Conservation (phyloP, 2,113 vertebrate species). For the Psammodynastes pulverulentus region DNA sequence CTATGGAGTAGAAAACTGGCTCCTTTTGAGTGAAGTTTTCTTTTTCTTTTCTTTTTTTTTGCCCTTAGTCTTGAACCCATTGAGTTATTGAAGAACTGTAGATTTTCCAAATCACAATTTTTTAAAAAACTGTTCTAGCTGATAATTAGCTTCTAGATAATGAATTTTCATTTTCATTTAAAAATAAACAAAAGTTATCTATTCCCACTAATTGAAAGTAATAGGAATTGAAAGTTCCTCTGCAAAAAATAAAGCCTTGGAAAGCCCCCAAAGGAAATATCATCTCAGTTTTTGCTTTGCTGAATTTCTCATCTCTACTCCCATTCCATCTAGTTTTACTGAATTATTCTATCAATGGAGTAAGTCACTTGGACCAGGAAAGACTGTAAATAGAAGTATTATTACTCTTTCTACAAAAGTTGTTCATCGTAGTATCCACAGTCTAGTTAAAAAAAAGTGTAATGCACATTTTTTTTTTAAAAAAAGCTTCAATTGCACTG, state of each 20-base stretch:
- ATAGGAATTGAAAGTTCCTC: background rate
- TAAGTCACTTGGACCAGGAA: constrained; percentile 68
- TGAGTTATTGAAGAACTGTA: background rate
- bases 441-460: background rate
- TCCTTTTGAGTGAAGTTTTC: background rate
- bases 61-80: background rate
- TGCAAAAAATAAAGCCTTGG: background rate
- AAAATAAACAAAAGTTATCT: background rate
- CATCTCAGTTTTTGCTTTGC: no score
- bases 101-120: background rate
- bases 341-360: constrained; percentile 59
- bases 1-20: background rate
- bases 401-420: constrained; percentile 72
- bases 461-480: background rate
- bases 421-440: constrained; percentile 16
- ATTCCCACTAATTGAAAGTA: background rate
- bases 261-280: background rate
- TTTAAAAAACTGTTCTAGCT: background rate
- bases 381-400: constrained; percentile 72
- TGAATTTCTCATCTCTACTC: background rate
- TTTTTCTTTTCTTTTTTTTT: background rate
- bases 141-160: background rate
- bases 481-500: background rate
- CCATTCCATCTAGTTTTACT: background rate
- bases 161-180: background rate